A percentile compares a stretch with the other conserved stretches of the same genome.
These are phyloP conservation scores for Spilosoma lubricipeda DNA, from an alignment of 2,888 invertebrate genomes.

Conservation along the genomic window DNA sequence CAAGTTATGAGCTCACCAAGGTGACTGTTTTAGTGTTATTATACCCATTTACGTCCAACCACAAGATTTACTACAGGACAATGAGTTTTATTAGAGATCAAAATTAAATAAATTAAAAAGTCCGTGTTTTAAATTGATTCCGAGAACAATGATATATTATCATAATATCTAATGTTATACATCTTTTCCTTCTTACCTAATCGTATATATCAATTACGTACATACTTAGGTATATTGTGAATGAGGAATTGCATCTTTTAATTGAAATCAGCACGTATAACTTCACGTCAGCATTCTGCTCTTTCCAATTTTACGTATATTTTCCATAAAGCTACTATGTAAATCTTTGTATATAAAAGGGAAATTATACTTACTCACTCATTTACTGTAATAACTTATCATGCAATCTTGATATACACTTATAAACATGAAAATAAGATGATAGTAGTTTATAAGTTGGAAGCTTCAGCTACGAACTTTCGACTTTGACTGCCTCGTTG, in stretches of 20 bases:
- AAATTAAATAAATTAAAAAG: conserved; percentile 7
- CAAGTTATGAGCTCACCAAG: not conserved
- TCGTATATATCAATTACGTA: not conserved
- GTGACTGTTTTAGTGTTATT: not conserved
- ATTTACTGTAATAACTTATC: too few relatives aligned
- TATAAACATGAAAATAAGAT: too few relatives aligned
- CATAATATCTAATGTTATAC: conserved; percentile 4
- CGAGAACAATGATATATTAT: conserved; percentile 10
- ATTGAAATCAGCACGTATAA: too few relatives aligned
- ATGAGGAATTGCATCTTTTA: not conserved
- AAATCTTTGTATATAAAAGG: too few relatives aligned
- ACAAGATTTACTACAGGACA: not conserved
- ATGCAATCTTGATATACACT: too few relatives aligned
- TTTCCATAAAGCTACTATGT: too few relatives aligned
- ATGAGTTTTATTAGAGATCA: conserved; percentile 5
- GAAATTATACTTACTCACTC: too few relatives aligned
- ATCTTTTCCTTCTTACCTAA: not conserved
- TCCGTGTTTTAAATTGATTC: conserved; percentile 2
- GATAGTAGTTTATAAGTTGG: too few relatives aligned
- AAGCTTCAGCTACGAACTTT: too few relatives aligned
- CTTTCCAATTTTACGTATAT: too few relatives aligned
- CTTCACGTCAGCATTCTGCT: too few relatives aligned
- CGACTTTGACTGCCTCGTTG: too few relatives aligned
- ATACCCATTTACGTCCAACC: not conserved
- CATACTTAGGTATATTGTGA: not conserved